A percentile compares a stretch with the other conserved stretches of the same genome.
Evolutionary conservation across 2,888 invertebrate species (phyloP).

Genomic region (Sarcophaga carnaria): DNA sequence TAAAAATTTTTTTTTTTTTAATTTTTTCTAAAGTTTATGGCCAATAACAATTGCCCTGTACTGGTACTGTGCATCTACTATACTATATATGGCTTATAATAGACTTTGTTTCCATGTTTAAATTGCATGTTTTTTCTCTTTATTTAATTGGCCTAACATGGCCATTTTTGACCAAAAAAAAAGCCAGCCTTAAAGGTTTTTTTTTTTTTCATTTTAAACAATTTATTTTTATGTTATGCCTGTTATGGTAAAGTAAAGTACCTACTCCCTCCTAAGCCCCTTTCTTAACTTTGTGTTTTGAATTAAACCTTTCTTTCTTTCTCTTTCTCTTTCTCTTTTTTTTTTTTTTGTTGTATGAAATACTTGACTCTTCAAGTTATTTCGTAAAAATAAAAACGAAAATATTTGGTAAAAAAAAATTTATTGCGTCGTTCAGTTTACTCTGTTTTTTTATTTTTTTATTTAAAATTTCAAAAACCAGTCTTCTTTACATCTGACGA

Average conservation of each 20-base stretch:
- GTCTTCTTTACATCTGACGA: slow-evolving; percentile 30
- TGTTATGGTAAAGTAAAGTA: slow-evolving; percentile 8
- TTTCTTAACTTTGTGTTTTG: not conserved
- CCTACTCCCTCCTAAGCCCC: not conserved
- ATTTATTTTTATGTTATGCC: slow-evolving; percentile 23
- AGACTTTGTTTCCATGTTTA: slow-evolving; percentile 17
- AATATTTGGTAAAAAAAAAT: not conserved
- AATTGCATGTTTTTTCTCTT: slow-evolving; percentile 45
- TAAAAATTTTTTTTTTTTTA: not conserved
- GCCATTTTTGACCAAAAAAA: slow-evolving; percentile 35
- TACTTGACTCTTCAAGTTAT: slow-evolving; percentile 26
- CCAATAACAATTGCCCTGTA: slow-evolving; percentile 35
- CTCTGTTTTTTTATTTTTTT: slow-evolving; percentile 6
- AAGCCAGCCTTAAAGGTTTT: slow-evolving; percentile 21
- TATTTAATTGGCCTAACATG: slow-evolving; percentile 54
- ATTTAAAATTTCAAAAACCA: slow-evolving; percentile 37
- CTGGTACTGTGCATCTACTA: not conserved
- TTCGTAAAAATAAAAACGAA: slow-evolving; percentile 6
- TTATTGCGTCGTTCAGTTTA: slow-evolving; percentile 27
- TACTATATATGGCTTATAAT: not conserved
- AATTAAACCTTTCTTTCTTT: slow-evolving; percentile 28
- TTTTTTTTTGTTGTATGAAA: not conserved
- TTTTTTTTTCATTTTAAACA: slow-evolving; percentile 15
- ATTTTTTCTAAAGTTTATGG: slow-evolving; percentile 53
- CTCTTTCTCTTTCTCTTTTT: not conserved